Base-by-base conservation (phyloP, 2,797 vertebrate genomes). In the Potorous gilbertii region DNA sequence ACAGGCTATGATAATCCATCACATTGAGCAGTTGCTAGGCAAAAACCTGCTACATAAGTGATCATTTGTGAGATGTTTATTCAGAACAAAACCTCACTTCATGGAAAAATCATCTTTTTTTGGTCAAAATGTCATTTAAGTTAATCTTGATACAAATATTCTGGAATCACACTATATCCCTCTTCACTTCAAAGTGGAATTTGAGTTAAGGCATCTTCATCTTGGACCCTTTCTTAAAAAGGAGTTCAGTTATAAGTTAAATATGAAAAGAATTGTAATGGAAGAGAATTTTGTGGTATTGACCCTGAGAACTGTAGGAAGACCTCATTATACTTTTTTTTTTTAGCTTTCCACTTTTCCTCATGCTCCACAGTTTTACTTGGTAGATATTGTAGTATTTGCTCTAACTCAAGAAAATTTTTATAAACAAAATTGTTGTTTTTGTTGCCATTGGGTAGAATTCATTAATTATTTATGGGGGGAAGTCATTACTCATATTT, bases 381-480 rank as follows among this genome's bases (percentile, higher is more conserved):
- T 94, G 96, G 46, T 95, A 91, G 93, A 54, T 96, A 92, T 91
- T 93, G 91, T 54, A 90, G 90, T 24, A 95, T 29, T 95, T 95
- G 12, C 34, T 0, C 92, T 59, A 94, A 81, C 40, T 27, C 66
- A 93, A 92, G 62, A 94, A 87, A 94, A 91, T n/a, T 91, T 95
- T 96, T 94, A 46, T 81, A 90, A 93, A 96, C 74, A 2, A 59
- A 28, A 56, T 46, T n/a, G 24, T 50, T 34, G 40, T 92, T 95
- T 96, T 93, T 95, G 93, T 92, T 95, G 54, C 50, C 59, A 92
- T 4, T n/a, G 90, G 50, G 50, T 87, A 89, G 50, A 74, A 90
- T 29, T n/a, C 81, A 54, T 91, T n/a, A 59, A 52, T 3, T 92
- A 46, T 95, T 34, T 92, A 13, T 92, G 93, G 87, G 62, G n/a